Evolutionary conservation across 2,113 vertebrate genomes (phyloP).

Genomic region (Lonchura striata): DNA sequence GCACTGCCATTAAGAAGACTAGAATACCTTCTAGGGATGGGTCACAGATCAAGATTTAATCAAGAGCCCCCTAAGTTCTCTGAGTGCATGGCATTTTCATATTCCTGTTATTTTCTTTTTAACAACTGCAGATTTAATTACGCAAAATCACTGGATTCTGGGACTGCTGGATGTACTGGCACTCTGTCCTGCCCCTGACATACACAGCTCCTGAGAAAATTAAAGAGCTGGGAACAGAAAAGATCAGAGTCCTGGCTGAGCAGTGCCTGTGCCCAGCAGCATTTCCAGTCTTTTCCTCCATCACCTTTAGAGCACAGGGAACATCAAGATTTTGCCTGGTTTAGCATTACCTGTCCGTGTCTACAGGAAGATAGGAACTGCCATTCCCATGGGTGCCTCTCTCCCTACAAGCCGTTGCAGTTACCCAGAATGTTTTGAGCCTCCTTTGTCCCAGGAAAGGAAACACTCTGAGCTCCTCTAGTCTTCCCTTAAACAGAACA

Average conservation of each 20-base stretch:
- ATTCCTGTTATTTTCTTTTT: neutral
- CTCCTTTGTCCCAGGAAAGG: constrained; percentile 84
- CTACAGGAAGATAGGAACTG: neutral
- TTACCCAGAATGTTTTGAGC: constrained; percentile 87
- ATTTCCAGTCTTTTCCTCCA: neutral
- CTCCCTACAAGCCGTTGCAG: constrained; percentile 74
- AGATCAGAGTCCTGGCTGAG: neutral
- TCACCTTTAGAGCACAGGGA: neutral
- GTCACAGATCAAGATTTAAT: neutral
- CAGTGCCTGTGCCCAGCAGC: neutral
- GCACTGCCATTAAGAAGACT: neutral
- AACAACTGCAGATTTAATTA: neutral
- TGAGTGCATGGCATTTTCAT: neutral
- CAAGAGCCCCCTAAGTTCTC: neutral
- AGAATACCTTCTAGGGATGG: neutral
- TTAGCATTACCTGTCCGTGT: neutral
- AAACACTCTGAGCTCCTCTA: constrained; percentile 87
- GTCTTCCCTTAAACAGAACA: constrained; percentile 87
- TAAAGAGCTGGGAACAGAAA: accelerated
- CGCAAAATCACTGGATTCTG: neutral
- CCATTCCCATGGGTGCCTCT: constrained; percentile 72
- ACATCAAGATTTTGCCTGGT: constrained; percentile 10
- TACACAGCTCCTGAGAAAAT: neutral
- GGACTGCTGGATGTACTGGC: accelerated
- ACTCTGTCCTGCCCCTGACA: too few species aligned